A percentile compares a stretch with the other conserved stretches of the same genome.
Evolutionary conservation across 2,888 invertebrate genomes (phyloP).

Genomic region (Drosophila peninsularis): DNA sequence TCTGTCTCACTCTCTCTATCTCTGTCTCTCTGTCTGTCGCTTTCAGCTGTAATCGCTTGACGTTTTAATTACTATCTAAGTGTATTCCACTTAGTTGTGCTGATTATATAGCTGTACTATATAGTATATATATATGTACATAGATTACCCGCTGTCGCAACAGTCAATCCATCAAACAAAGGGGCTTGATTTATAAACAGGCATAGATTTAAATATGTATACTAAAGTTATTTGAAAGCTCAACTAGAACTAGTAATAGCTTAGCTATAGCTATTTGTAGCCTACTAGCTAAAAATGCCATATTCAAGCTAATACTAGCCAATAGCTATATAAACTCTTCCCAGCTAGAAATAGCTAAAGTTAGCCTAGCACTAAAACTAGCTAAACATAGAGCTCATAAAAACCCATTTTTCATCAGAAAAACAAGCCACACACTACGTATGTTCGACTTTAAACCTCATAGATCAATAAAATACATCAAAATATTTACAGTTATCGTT

Average conservation of each 20-base stretch:
- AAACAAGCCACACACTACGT: not conserved
- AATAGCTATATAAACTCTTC: not conserved
- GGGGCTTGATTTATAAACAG: constrained; percentile 21
- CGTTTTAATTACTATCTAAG: constrained; percentile 23
- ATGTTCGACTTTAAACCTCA: too few relatives aligned
- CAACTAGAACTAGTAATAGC: not conserved
- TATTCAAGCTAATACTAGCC: not conserved
- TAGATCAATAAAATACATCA: not conserved
- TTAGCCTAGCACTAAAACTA: not conserved
- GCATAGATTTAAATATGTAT: not conserved
- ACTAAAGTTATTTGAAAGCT: not conserved
- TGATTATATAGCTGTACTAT: constrained; percentile 4
- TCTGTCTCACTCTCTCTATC: not conserved
- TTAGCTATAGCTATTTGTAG: not conserved
- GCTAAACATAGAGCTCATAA: not conserved
- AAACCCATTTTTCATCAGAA: not conserved
- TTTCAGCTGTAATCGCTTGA: not conserved
- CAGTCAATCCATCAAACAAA: constrained; percentile 23
- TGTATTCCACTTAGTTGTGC: constrained; percentile 5
- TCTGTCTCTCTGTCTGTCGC: not conserved
- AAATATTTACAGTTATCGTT: not conserved
- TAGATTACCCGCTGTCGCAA: constrained; percentile 1
- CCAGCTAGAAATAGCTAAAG: not conserved
- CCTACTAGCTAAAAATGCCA: not conserved
- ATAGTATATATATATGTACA: not conserved